These are phyloP conservation scores for Lymantria monacha DNA, from an alignment of 2,888 invertebrate species.

Conservation along the genomic window DNA sequence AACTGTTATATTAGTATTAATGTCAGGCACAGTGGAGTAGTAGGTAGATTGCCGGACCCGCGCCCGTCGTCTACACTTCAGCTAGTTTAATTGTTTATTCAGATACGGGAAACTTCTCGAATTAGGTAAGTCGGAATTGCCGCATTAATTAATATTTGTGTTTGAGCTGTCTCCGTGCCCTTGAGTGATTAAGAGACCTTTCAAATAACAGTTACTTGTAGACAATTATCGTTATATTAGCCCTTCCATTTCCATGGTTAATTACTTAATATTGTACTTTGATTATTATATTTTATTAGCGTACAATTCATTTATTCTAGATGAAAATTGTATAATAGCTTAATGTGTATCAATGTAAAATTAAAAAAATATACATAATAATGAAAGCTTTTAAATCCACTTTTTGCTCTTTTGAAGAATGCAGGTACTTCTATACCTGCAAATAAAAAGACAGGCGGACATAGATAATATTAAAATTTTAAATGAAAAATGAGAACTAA, in stretches of 20 bases:
- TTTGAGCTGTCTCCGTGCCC: constrained; percentile 74
- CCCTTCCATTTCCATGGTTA: constrained; percentile 45
- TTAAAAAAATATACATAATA: no score
- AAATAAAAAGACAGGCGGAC: no score
- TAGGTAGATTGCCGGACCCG: constrained; percentile 25
- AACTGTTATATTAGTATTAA: constrained; percentile 25
- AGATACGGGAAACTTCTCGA: constrained; percentile 73
- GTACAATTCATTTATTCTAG: no score
- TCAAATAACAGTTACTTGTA: constrained; percentile 68
- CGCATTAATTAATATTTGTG: constrained; percentile 79
- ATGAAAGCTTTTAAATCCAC: no score
- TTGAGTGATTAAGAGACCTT: constrained; percentile 76
- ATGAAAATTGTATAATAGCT: no score
- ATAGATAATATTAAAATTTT: no score
- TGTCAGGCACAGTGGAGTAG: constrained; percentile 17
- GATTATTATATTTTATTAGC: no score
- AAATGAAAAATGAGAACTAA: no score
- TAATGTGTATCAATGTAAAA: no score
- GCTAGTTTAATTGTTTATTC: constrained; percentile 75
- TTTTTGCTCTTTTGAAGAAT: no score
- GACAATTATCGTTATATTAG: constrained; percentile 67
- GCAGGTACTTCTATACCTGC: no score
- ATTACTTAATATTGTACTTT: neutral
- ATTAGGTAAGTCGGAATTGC: constrained; percentile 74
- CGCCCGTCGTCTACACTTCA: constrained; percentile 46